A percentile compares a stretch with the other conserved stretches of the same genome.
These are phyloP conservation scores for Drosophila sp. DNA, from an alignment of 1,140 invertebrate genomes.

Conservation along the genomic window DNA sequence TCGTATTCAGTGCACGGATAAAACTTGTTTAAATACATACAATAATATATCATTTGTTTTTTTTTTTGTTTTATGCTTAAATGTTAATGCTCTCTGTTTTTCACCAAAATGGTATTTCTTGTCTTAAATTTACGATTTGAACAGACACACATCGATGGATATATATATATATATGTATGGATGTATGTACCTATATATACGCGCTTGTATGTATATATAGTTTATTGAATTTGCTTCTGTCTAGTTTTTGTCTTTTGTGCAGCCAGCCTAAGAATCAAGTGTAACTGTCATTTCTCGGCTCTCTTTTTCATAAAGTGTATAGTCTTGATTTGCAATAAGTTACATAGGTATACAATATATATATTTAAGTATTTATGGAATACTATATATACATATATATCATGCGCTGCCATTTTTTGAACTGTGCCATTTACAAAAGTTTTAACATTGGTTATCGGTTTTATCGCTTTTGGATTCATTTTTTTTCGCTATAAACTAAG, in stretches of 20 bases:
- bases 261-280: neutral
- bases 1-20: slow-evolving; percentile 79
- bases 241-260: slow-evolving; percentile 41
- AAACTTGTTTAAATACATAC: slow-evolving; percentile 67
- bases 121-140: slow-evolving; percentile 11
- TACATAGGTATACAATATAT: neutral
- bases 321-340: slow-evolving; percentile 20
- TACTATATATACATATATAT: slow-evolving; percentile 24
- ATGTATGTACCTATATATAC: slow-evolving; percentile 10
- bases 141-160: slow-evolving; percentile 13
- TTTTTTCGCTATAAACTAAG: slow-evolving; percentile 26
- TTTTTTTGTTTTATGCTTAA: slow-evolving; percentile 33
- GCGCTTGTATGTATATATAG: slow-evolving; percentile 20
- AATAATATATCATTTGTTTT: slow-evolving; percentile 39
- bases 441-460: slow-evolving; percentile 18
- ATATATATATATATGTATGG: slow-evolving; percentile 19
- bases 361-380: neutral
- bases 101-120: slow-evolving; percentile 6
- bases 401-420: slow-evolving; percentile 5
- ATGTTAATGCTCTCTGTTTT: slow-evolving; percentile 12
- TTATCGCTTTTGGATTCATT: neutral
- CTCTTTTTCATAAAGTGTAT: slow-evolving; percentile 31
- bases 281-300: neutral
- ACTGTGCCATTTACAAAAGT: slow-evolving; percentile 16
- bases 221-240: slow-evolving; percentile 50